Percentiles rank a stretch among this genome's conserved stretches.
Evolutionary conservation across 2,113 vertebrate genomes (phyloP).

Genomic region (Heloderma charlesbogerti): DNA sequence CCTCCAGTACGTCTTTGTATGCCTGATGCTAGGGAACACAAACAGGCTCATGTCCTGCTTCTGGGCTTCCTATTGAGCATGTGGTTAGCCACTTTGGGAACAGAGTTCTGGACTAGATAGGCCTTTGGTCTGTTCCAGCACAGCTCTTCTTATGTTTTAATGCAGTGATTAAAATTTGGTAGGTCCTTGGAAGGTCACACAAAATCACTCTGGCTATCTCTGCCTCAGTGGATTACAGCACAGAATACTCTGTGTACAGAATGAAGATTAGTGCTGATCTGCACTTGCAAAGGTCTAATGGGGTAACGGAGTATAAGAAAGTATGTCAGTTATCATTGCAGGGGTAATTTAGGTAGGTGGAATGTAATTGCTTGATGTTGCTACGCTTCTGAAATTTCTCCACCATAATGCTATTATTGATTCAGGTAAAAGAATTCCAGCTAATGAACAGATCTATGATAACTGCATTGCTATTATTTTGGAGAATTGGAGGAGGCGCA

Average conservation of each 20-base stretch:
- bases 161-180: neutral
- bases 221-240: neutral
- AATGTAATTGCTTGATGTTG: neutral
- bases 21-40: too few species aligned
- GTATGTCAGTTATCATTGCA: neutral
- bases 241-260: neutral
- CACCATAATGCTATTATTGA: neutral
- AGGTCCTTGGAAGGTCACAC: neutral
- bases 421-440: neutral
- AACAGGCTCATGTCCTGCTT: too few species aligned
- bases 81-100: too few species aligned
- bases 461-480: neutral
- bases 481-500: too few species aligned
- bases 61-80: too few species aligned
- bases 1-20: too few species aligned
- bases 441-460: neutral
- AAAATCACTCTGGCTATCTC: neutral
- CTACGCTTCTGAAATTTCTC: neutral
- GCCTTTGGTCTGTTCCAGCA: too few species aligned
- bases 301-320: neutral
- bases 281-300: neutral
- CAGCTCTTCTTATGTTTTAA: neutral
- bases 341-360: neutral
- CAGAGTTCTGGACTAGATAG: too few species aligned
- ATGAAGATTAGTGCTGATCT: neutral